Percentiles rank a stretch among this genome's conserved stretches.
Evolutionary conservation across 1,140 invertebrate species (phyloP).

Genomic region (Nebria ingens): DNA sequence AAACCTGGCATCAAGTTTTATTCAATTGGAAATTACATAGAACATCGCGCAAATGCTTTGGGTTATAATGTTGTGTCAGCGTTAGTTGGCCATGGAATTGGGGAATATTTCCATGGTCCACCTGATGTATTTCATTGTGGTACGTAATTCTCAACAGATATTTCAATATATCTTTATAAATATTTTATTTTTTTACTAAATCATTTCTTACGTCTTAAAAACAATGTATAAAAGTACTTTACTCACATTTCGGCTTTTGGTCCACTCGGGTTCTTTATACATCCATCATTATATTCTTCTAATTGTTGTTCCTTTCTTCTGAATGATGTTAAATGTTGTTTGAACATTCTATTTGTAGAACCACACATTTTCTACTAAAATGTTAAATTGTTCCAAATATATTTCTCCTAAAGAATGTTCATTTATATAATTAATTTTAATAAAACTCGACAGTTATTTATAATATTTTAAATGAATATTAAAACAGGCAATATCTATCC

Average conservation of each 20-base stretch:
- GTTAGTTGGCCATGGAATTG: constrained; percentile 90
- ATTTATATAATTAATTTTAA: not conserved
- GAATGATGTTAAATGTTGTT: not conserved
- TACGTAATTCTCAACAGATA: too few species aligned
- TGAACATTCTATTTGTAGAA: too few species aligned
- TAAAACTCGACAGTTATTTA: constrained; percentile 1
- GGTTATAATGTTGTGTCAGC: constrained; percentile 61
- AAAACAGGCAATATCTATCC: constrained; percentile 60
- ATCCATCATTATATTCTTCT: too few species aligned
- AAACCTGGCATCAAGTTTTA: constrained; percentile 61
- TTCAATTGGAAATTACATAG: constrained; percentile 61
- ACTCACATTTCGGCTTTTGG: too few species aligned
- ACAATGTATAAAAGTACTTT: not conserved
- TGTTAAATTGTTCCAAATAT: too few species aligned
- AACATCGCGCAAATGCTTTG: constrained; percentile 48
- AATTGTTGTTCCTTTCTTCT: not conserved
- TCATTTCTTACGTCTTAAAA: too few species aligned
- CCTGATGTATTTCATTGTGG: constrained; percentile 78
- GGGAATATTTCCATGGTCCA: constrained; percentile 81
- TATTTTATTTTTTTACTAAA: too few species aligned
- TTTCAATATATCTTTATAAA: too few species aligned
- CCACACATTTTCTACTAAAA: too few species aligned
- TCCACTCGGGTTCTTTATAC: too few species aligned
- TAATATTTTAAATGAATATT: constrained; percentile 23
- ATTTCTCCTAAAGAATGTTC: not conserved